Conservation (phyloP, 2,888 invertebrate species). For the Drosophila paracracens region DNA sequence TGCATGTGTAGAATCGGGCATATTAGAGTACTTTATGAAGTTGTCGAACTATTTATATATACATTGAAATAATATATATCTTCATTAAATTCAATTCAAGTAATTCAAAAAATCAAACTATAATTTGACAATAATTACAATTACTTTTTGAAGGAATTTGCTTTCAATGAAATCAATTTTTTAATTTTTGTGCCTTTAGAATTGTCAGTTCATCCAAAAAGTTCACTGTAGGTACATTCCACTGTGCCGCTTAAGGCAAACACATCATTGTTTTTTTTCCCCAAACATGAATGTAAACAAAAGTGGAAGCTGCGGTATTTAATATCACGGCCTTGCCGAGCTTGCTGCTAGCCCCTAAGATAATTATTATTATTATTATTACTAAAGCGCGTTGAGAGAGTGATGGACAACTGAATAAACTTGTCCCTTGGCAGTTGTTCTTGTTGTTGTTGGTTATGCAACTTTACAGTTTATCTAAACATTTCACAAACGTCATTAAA, state of each 20-base stretch:
- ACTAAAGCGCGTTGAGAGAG: slow-evolving; percentile 26
- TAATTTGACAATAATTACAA: neutral
- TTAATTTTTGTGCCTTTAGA: too few relatives aligned
- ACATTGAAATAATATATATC: neutral
- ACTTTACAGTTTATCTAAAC: slow-evolving; percentile 21
- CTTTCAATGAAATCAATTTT: neutral
- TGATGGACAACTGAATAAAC: slow-evolving; percentile 38
- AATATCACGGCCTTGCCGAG: slow-evolving; percentile 62
- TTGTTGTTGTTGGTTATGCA: slow-evolving; percentile 62
- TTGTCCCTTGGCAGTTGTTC: slow-evolving; percentile 11
- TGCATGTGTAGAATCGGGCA: neutral
- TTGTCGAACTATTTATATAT: neutral
- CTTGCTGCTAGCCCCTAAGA: slow-evolving; percentile 16
- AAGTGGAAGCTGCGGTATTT: slow-evolving; percentile 62
- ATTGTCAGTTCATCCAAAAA: neutral
- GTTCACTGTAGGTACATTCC: slow-evolving; percentile 7
- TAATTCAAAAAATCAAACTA: neutral
- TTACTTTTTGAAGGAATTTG: neutral
- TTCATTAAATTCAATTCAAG: neutral
- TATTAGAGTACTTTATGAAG: neutral
- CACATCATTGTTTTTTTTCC: slow-evolving; percentile 41
- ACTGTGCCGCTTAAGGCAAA: slow-evolving; percentile 34
- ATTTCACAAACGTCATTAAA: slow-evolving; percentile 48
- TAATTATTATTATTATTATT: slow-evolving; percentile 35
- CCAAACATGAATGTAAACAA: slow-evolving; percentile 67